Base-by-base conservation (phyloP, 1,140 invertebrate genomes). In the Drosophila kohkoa region DNA sequence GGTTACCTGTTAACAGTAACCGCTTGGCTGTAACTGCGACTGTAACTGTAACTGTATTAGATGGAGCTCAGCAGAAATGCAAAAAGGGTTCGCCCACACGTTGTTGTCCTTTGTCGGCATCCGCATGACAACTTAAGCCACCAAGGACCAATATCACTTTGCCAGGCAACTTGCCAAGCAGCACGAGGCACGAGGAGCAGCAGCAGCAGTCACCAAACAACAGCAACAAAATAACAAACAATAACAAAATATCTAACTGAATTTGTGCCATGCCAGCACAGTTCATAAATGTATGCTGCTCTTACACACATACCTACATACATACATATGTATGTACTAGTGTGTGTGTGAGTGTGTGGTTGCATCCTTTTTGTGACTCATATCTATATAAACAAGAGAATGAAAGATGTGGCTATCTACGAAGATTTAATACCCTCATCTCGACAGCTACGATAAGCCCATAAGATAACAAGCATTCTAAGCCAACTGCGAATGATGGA, bases 131-230 rank as follows among this genome's bases (percentile, higher is more conserved):
- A 76, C 70, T 89, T 85, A 75, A 88, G 77, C 83, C 83, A 85
- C 85, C 60, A 55, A 82, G 81, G 83, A 76, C 88, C 81, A 89
- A 85, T 89, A 89, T 89, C 85, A 89, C 85, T 87, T 88, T 87
- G 79, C 72, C 71, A 41, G 59, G 58, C 58, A 66, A 62, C 57
- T 52, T 52, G 49, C 5, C 32, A 30, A 4, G 41, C 15, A 41
- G 11, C 10, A 16, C 20, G 20, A 11, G 0, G 35, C 5, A 10
- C 35, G 10, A 38, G 7, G 7, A 38, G 35, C 35, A 32, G 20
- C 20, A 25, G 54, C 0, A 57, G 13, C 20, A 41, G 32, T 3
- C 15, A 7, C 16, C 35, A 45, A 7, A 15, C 52, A 63, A 13
- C 41, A 16, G 68, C 38, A 78, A 43, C 51, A 46, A 64, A 65